phyloP scores from a whole-genome alignment of 2,888 invertebrate species.

The Theretra japonica region DNA sequence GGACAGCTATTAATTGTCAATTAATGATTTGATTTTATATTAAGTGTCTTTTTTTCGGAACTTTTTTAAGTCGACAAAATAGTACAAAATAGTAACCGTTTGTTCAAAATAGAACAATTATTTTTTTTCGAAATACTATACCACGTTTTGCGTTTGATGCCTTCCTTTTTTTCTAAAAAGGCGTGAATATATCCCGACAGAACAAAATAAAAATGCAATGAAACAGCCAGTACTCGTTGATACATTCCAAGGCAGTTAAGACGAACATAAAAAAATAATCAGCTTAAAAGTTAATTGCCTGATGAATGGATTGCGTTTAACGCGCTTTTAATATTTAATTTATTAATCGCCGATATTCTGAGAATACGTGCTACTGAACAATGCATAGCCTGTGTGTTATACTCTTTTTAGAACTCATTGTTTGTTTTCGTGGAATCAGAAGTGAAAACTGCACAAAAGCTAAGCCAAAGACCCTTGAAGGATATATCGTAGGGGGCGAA shows the following conservation, averaged over 20 bases:
- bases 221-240: not conserved
- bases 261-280: constrained; percentile 22
- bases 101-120: too few species aligned
- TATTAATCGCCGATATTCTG: not conserved
- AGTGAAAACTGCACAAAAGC: not conserved
- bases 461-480: not conserved
- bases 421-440: not conserved
- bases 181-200: too few species aligned
- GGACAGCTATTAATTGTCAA: not conserved
- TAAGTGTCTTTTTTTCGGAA: too few species aligned
- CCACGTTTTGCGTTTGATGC: too few species aligned
- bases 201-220: not conserved
- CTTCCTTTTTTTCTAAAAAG: too few species aligned
- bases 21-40: not conserved
- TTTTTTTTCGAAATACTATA: too few species aligned
- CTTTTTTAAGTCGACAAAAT: too few species aligned
- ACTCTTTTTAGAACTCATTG: not conserved
- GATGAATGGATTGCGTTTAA: not conserved
- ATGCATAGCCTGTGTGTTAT: too few species aligned
- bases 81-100: too few species aligned
- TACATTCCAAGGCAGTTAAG: not conserved
- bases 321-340: not conserved
- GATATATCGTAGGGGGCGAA: constrained; percentile 62
- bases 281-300: constrained; percentile 14
- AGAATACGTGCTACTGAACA: not conserved